phyloP scores from a whole-genome alignment of 2,113 vertebrate genomes.

The Otus sunia region DNA sequence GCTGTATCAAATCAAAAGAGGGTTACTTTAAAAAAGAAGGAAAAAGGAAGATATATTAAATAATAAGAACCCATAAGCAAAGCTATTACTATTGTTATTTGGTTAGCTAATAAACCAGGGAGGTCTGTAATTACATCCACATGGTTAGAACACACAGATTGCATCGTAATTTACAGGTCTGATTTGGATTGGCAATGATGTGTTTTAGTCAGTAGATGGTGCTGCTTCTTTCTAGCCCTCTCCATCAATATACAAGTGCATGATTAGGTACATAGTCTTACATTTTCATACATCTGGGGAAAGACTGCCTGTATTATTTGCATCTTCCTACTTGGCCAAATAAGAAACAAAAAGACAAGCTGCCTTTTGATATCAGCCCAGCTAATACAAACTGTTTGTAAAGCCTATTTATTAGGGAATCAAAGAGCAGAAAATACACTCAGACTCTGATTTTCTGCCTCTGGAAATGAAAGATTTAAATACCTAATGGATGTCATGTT shows the following conservation, averaged over 20 bases:
- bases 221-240: not conserved
- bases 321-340: not conserved
- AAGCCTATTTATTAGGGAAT: not conserved
- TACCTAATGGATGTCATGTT: not conserved
- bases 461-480: not conserved
- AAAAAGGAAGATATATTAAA: no score
- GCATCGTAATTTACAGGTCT: no score
- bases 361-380: not conserved
- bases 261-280: not conserved
- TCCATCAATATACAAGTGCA: not conserved
- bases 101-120: not conserved
- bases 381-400: fast-evolving
- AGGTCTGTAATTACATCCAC: not conserved
- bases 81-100: not conserved
- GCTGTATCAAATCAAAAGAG: not conserved
- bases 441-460: not conserved
- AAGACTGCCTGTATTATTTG: not conserved
- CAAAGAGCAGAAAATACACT: not conserved
- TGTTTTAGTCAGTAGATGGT: not conserved
- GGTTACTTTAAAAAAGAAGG: not conserved
- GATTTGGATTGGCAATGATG: not conserved
- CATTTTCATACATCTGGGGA: not conserved
- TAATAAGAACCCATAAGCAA: not conserved
- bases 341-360: not conserved
- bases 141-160: not conserved